These are phyloP conservation scores for Lasioglossum villosulum DNA, from an alignment of 2,888 invertebrate species.

Conservation along the genomic window DNA sequence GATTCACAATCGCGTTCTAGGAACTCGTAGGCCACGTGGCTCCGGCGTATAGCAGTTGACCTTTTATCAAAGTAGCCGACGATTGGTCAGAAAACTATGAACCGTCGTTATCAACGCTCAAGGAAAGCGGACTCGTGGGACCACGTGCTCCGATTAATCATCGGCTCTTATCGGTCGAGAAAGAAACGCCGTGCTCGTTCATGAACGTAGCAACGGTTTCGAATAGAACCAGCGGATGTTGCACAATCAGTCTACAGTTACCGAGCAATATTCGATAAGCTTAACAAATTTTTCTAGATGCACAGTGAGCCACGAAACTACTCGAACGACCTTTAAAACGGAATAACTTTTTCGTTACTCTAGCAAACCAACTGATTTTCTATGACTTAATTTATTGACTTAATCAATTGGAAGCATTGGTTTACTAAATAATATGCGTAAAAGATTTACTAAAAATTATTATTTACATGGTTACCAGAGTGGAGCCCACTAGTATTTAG, in stretches of 20 bases:
- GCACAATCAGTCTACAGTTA: neutral
- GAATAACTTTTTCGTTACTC: too few relatives aligned
- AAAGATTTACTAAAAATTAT: too few relatives aligned
- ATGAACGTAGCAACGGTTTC: neutral
- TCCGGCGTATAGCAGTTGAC: constrained; percentile 38
- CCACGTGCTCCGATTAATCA: constrained; percentile 42
- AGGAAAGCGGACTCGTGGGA: constrained; percentile 61
- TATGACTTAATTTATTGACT: too few relatives aligned
- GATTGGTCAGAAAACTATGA: constrained; percentile 70
- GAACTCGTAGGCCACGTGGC: constrained; percentile 53
- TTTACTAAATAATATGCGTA: too few relatives aligned
- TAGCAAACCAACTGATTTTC: too few relatives aligned
- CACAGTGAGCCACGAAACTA: too few relatives aligned
- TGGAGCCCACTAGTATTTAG: too few relatives aligned
- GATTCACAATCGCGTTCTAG: constrained; percentile 36
- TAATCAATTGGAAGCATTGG: too few relatives aligned
- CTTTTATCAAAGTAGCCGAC: constrained; percentile 63
- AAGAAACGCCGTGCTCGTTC: constrained; percentile 13
- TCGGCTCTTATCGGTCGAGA: constrained; percentile 29
- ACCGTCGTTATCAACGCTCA: constrained; percentile 61
- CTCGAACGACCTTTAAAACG: too few relatives aligned
- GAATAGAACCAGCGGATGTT: neutral
- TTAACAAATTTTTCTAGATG: too few relatives aligned
- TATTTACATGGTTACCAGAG: too few relatives aligned
- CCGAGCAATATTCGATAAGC: neutral